phyloP scores from a whole-genome alignment of 1,140 invertebrate genomes.

The Halyomorpha halys region DNA sequence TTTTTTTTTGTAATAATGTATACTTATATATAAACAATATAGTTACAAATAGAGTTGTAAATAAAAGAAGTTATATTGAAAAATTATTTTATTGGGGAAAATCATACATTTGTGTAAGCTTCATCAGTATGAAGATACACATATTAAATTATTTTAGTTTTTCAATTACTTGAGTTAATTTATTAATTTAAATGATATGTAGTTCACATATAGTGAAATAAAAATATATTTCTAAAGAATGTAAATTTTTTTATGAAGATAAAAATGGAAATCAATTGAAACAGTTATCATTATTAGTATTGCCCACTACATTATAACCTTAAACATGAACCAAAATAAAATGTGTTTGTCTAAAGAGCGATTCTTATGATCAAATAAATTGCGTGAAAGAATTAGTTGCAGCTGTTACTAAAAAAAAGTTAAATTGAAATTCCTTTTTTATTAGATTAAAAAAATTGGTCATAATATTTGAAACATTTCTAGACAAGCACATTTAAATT shows the following conservation, averaged over 20 bases:
- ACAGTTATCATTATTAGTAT: neutral
- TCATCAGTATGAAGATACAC: neutral
- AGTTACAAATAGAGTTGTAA: conserved; percentile 4
- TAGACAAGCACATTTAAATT: no score
- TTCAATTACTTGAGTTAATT: neutral
- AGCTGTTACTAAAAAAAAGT: no score
- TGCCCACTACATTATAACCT: neutral
- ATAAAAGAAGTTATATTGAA: neutral
- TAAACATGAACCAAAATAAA: neutral
- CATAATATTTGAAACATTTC: no score
- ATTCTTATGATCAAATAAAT: neutral
- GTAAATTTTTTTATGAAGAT: neutral
- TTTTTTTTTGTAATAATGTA: neutral
- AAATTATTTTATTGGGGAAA: conserved; percentile 2
- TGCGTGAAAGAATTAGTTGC: neutral
- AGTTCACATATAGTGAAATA: conserved; percentile 3
- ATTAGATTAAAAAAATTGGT: no score
- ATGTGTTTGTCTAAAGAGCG: neutral
- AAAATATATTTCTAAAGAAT: neutral
- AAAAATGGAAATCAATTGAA: neutral
- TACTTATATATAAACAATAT: neutral
- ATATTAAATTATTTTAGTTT: neutral
- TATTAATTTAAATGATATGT: neutral
- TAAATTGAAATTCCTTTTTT: no score
- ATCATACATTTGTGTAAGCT: neutral